Base-by-base conservation (phyloP, 2,888 invertebrate genomes). In the Podotricha telesiphe region DNA sequence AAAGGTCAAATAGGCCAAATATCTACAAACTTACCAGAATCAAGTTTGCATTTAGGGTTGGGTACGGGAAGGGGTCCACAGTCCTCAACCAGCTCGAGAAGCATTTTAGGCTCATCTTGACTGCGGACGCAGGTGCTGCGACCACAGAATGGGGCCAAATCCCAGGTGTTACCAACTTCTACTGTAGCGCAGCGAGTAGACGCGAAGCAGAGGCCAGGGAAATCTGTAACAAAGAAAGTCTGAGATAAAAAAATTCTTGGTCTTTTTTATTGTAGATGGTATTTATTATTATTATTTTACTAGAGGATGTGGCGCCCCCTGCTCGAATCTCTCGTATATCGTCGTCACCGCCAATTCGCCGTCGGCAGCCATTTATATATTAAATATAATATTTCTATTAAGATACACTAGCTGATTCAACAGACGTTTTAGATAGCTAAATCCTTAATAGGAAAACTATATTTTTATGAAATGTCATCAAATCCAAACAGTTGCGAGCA, bases 191-290 rank as follows among this genome's bases (percentile, higher is more conserved):
- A 98, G 68, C 95, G 95, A 68, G 98, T 98, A 7, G 97, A 97
- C 0, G 98, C 98, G 90, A 98, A 98, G 83, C 98, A 98, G 95
- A 96, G 95, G 48, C 97, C 97, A 59, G 98, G 98, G 94, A 98
- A 98, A 88, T 98, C 98, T 93, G 85, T 0, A 67, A 73, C 56
- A n/a, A 58, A 68, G 0, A 11, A 37, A 13, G 4, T 37, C 8
- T 37, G 4, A 42, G 42, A 42, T 13, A 13, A 28, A 28, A 28
- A 6, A 28, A 28, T 28, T n/a, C n/a, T n/a, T n/a, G n/a, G n/a
- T n/a, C n/a, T n/a, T n/a, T n/a, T n/a, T n/a, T n/a, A n/a, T n/a
- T n/a, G n/a, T n/a, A n/a, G n/a, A n/a, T n/a, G n/a, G n/a, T n/a
- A n/a, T n/a, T n/a, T n/a, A n/a, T n/a, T n/a, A n/a, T n/a, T n/a